These are phyloP conservation scores for Scaptomyza polygonia DNA, from an alignment of 2,888 invertebrate species.

Conservation along the genomic window DNA sequence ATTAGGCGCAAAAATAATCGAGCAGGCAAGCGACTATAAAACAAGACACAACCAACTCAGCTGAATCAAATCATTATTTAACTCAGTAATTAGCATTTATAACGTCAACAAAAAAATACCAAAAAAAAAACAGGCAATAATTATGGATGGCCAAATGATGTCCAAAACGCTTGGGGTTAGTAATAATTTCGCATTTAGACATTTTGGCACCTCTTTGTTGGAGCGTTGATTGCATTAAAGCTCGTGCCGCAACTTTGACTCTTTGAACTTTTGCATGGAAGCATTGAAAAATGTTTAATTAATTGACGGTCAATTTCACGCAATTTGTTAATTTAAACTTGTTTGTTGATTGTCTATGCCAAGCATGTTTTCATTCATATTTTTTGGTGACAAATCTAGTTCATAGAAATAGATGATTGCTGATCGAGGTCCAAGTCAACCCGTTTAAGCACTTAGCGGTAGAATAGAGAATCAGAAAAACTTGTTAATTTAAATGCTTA, in stretches of 20 bases:
- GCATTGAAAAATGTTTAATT: conserved; percentile 13
- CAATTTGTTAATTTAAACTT: conserved; percentile 10
- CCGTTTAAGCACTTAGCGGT: conserved; percentile 45
- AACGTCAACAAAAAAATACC: conserved; percentile 16
- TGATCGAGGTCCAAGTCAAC: conserved; percentile 36
- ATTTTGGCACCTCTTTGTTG: conserved; percentile 64
- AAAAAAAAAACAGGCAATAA: conserved; percentile 21
- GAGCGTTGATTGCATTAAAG: conserved; percentile 21
- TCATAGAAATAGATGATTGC: conserved; percentile 43
- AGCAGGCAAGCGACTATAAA: conserved; percentile 11
- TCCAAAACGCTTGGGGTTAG: conserved; percentile 27
- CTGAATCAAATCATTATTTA: conserved; percentile 69
- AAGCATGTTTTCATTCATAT: conserved; percentile 47
- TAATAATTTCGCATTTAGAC: conserved; percentile 49
- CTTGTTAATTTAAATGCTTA: conserved; percentile 70
- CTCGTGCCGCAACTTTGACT: conserved; percentile 56
- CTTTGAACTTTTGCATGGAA: conserved; percentile 41
- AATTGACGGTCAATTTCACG: conserved; percentile 3
- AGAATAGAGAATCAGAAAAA: conserved; percentile 14
- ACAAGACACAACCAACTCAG: conserved; percentile 6
- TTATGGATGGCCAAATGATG: conserved; percentile 33
- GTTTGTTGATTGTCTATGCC: conserved; percentile 5
- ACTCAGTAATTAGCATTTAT: conserved; percentile 69
- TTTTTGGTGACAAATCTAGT: conserved; percentile 58
- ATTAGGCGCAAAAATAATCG: conserved; percentile 39